A percentile compares a stretch with the other conserved stretches of the same genome.
Conservation (phyloP, 2,888 invertebrate species). For the Labia minor region DNA sequence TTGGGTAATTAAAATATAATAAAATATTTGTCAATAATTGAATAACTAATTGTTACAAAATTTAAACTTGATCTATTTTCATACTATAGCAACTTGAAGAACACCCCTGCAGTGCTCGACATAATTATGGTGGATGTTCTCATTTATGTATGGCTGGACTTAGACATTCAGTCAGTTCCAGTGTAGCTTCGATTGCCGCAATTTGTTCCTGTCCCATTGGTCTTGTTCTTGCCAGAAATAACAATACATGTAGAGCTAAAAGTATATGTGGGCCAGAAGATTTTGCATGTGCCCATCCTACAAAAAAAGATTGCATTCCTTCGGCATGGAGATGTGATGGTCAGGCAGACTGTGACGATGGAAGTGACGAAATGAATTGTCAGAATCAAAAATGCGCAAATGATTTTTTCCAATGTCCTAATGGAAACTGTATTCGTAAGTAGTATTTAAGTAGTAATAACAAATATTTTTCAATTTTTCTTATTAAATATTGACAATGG, state of each 20-base stretch:
- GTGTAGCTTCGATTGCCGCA: conserved; percentile 36
- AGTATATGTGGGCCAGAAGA: conserved; percentile 60
- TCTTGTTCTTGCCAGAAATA: conserved; percentile 40
- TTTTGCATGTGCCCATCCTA: conserved; percentile 54
- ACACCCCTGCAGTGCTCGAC: conserved; percentile 44
- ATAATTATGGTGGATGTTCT: conserved; percentile 50
- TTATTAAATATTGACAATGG: no score
- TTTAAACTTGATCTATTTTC: background rate
- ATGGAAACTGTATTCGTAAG: conserved; percentile 50
- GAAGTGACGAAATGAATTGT: conserved; percentile 67
- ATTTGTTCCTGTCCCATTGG: conserved; percentile 70
- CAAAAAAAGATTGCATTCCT: conserved; percentile 56
- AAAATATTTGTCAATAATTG: no score
- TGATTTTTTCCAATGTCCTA: conserved; percentile 53
- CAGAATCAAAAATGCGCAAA: conserved; percentile 50
- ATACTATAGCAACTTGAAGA: background rate
- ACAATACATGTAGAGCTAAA: conserved; percentile 50
- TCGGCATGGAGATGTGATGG: conserved; percentile 67
- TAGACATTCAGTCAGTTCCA: conserved; percentile 37
- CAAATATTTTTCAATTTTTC: background rate
- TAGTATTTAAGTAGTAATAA: no score
- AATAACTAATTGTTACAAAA: no score
- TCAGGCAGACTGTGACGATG: conserved; percentile 69
- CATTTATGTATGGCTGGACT: conserved; percentile 51
- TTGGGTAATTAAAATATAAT: conserved; percentile 27